A percentile compares a stretch with the other conserved stretches of the same genome.
phyloP scores from a whole-genome alignment of 2,113 vertebrate genomes.

The Hippopotamus amphibius region DNA sequence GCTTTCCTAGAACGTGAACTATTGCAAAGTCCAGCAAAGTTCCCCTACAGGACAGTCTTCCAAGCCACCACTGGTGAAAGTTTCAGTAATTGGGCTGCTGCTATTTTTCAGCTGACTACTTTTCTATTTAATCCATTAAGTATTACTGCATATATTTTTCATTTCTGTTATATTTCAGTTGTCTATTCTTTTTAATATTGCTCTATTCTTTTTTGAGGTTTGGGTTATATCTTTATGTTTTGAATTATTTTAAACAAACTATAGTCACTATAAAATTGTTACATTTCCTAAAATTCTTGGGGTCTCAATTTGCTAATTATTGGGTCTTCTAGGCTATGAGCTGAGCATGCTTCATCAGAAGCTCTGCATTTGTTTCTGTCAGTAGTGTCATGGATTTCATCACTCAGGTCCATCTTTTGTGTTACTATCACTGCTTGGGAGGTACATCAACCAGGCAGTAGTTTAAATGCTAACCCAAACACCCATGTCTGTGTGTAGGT shows the following conservation, averaged over 20 bases:
- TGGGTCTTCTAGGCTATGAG: not conserved
- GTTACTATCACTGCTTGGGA: not conserved
- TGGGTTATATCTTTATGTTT: not conserved
- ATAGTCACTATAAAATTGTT: not conserved
- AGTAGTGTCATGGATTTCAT: not conserved
- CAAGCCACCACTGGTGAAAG: not conserved
- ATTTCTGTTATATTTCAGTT: not conserved
- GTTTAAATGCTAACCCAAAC: not conserved
- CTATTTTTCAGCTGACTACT: not conserved
- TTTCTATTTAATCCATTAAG: not conserved
- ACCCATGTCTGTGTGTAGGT: not conserved
- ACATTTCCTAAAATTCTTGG: not conserved
- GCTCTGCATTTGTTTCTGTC: not conserved
- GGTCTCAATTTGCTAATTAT: not conserved
- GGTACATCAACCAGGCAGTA: not conserved
- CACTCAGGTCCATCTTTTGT: not conserved
- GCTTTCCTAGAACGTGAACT: not conserved
- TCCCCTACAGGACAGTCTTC: not conserved
- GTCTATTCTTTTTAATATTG: not conserved
- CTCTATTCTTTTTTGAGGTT: not conserved
- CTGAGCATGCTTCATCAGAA: not conserved
- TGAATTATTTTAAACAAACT: constrained; percentile 1
- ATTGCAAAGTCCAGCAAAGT: not conserved
- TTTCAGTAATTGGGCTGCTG: not conserved
- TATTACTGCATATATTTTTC: not conserved